Conservation (phyloP, 2,113 vertebrate genomes). For the Laticauda colubrina region DNA sequence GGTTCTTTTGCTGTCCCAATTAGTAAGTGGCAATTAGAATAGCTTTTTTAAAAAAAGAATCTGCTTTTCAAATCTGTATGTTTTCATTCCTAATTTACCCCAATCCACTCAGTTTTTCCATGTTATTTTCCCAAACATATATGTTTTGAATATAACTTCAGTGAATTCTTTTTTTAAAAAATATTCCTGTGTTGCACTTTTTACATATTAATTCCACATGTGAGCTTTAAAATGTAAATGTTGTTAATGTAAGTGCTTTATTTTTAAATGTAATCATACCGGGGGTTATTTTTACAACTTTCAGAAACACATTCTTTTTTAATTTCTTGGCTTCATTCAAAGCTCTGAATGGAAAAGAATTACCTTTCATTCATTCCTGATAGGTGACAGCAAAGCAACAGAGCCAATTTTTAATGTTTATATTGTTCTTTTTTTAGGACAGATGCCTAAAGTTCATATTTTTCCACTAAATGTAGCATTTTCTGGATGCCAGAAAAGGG, state of each 20-base stretch:
- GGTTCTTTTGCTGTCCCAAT: background rate
- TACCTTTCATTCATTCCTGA: background rate
- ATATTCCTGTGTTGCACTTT: background rate
- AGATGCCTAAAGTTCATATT: conserved; percentile 7
- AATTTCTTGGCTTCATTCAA: background rate
- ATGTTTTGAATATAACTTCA: background rate
- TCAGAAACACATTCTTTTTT: background rate
- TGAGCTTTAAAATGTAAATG: background rate
- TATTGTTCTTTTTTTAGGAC: background rate
- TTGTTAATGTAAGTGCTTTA: background rate
- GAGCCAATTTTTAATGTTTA: background rate
- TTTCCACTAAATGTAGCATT: background rate
- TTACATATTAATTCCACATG: background rate
- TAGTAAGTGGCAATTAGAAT: background rate
- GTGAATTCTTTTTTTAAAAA: background rate
- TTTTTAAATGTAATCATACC: background rate
- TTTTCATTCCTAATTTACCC: background rate
- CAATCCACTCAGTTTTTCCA: background rate
- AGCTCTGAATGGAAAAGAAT: background rate
- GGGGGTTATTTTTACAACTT: background rate
- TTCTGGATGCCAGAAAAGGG: background rate
- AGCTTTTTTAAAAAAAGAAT: background rate
- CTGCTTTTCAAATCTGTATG: background rate
- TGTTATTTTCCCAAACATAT: background rate
- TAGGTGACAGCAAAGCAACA: background rate